Evolutionary conservation across 2,113 vertebrate genomes (phyloP), one percentile per base, ranked within the genome.

Genomic region (Aspidoscelis tigris): DNA sequence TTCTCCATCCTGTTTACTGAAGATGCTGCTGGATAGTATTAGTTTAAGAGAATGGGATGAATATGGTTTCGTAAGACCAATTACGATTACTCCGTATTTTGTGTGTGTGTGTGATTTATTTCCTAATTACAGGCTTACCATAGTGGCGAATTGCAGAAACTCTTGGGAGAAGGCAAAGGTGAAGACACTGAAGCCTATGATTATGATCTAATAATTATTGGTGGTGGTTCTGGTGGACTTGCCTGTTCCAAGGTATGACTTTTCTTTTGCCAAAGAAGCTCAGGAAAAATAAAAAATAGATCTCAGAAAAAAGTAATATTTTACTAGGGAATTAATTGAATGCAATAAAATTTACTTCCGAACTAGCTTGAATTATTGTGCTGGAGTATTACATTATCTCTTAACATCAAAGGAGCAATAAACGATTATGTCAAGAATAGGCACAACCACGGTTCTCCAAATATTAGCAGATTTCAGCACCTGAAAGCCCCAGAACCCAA

Each of bases 181-280:
- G 83, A 87, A 20, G 81, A 93, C 0, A 76, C 41, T 2, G 94
- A 96, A 33, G 72, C 68, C 1, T 98, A 97, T 4, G 98, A 99
- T 21, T 99, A 98, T 7, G 98, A 99, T 88, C 96, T 99, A 72
- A 98, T 99, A 14, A 91, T 99, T 87, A 97, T 99, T 7, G 99
- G 99, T 22, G 98, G 98, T 16, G 99, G 99, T 24, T 99, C 98
- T 3, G 98, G 99, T 7, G 99, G 99, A 81, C 97, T 99, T 88
- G 95, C 99, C 0, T 99, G 98, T 93, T 99, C 98, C 24, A 99
- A 99, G 99, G 98, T 99, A 92, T 22, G 82, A 82, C 7, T 1
- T 84, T 12, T 76, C 7, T 20, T 44, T 78, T 41, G 5, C 21
- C n/a, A 71, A 12, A 43, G 50, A n/a, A 12, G 69, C 66, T 71